Evolutionary conservation across 1,140 invertebrate genomes (phyloP).

Genomic region (Pristionchus pacificus): DNA sequence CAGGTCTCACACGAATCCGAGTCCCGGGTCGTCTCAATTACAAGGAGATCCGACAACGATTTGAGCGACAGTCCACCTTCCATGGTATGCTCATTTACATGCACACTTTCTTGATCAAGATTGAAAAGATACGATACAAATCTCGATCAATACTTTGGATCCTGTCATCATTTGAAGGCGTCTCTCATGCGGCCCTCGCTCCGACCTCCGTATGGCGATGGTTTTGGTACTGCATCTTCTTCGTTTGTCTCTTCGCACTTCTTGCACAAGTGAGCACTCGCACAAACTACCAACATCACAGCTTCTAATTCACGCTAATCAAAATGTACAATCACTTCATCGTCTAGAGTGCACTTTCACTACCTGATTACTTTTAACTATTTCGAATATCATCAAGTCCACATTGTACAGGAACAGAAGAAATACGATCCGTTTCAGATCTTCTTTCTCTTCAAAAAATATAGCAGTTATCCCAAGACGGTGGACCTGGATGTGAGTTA

Average conservation of each 20-base stretch:
- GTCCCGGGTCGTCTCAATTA: conserved; percentile 31
- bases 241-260: conserved; percentile 44
- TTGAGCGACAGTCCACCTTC: conserved; percentile 49
- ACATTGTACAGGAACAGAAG: too few relatives aligned
- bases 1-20: conserved; percentile 35
- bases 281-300: too few relatives aligned
- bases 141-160: neutral
- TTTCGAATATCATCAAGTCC: too few relatives aligned
- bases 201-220: conserved; percentile 32
- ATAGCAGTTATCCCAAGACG: conserved; percentile 19
- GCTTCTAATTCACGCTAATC: too few relatives aligned
- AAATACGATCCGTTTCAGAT: too few relatives aligned
- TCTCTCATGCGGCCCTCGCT: conserved; percentile 44
- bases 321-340: too few relatives aligned
- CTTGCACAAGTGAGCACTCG: too few relatives aligned
- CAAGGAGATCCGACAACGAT: conserved; percentile 31
- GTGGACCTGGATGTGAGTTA: neutral
- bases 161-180: neutral
- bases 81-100: conserved; percentile 41
- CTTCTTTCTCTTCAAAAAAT: conserved; percentile 46
- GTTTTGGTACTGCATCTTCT: conserved; percentile 47
- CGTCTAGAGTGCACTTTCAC: too few relatives aligned
- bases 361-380: too few relatives aligned
- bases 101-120: neutral
- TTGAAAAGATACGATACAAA: neutral